Percentiles rank a stretch among this genome's conserved stretches.
phyloP scores from a whole-genome alignment of 2,888 invertebrate genomes.

The Ophion ellenae region DNA sequence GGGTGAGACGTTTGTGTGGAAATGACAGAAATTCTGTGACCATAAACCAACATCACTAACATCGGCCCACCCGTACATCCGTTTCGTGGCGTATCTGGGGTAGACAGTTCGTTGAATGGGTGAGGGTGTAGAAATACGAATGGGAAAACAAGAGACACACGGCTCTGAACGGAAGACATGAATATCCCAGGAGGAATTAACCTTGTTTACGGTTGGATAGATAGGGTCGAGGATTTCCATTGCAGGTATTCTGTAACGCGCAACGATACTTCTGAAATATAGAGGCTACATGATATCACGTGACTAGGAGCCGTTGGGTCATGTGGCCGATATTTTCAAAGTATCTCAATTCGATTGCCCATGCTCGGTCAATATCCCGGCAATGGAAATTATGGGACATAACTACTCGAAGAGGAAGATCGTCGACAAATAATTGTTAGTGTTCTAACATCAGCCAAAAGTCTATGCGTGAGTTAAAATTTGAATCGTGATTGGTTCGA shows the following conservation, averaged over 20 bases:
- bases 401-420: neutral
- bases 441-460: too few species aligned
- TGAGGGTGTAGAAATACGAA: conserved; percentile 53
- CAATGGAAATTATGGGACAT: neutral
- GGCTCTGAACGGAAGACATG: conserved; percentile 57
- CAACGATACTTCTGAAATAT: conserved; percentile 38
- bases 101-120: conserved; percentile 64
- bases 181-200: conserved; percentile 68
- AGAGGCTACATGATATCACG: neutral
- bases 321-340: conserved; percentile 6
- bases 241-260: conserved; percentile 60
- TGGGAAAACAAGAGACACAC: conserved; percentile 19
- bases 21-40: conserved; percentile 54
- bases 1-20: conserved; percentile 29
- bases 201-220: conserved; percentile 67
- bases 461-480: too few species aligned
- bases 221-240: conserved; percentile 69
- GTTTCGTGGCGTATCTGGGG: conserved; percentile 50
- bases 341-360: neutral
- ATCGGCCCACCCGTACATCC: conserved; percentile 16
- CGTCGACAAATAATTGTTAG: neutral
- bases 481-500: too few species aligned
- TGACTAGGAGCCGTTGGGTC: neutral
- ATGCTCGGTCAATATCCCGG: neutral
- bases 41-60: conserved; percentile 38